Evolutionary conservation across 1,140 invertebrate genomes (phyloP), one percentile per base, ranked within the genome.

Genomic region (Zaprionus ghesquierei): DNA sequence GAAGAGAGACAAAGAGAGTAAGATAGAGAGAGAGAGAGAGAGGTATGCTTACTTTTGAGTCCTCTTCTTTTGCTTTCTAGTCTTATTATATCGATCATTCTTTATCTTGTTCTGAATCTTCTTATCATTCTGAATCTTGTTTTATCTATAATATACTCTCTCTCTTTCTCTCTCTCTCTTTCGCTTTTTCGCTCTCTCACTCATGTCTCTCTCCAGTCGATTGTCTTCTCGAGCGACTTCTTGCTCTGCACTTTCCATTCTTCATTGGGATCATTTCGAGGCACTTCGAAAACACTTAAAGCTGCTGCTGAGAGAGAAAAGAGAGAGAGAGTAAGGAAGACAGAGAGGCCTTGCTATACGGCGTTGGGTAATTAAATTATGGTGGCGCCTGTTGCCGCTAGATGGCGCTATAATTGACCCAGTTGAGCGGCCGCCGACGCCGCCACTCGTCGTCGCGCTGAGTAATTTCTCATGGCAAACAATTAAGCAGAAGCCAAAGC

Each of bases 401-500:
- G 71, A 69, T 73, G 70, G 55, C 70, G 64, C 64, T 51, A 18
- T 56, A 68, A 54, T 50, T 61, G 56, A 73, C 58, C 56, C 58
- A 62, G 55, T 61, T 73, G 64, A 60, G 50, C 22, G n/a, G 35
- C 35, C 35, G 27, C 27, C 6, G 27, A 0, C 27, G 27, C 27
- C 27, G 35, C 35, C 6, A 38, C 35, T 41, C 35, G 35, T 41
- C 35, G 35, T 41, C 35, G 35, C 6, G 33, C 33, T 23, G 49
- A 64, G 64, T 69, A 74, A 75, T 77, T 75, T 77, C 75, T 77
- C 66, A 77, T 77, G 51, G 50, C 75, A 77, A 77, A 77, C 75
- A 77, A 77, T 77, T 77, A 77, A 75, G 66, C 70, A 31, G 35
- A 41, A 41, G 35, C 35, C n/a, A n/a, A 41, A 41, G 35, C 35